These are phyloP conservation scores for Melinaea menophilus DNA, from an alignment of 2,888 invertebrate genomes.

Conservation along the genomic window DNA sequence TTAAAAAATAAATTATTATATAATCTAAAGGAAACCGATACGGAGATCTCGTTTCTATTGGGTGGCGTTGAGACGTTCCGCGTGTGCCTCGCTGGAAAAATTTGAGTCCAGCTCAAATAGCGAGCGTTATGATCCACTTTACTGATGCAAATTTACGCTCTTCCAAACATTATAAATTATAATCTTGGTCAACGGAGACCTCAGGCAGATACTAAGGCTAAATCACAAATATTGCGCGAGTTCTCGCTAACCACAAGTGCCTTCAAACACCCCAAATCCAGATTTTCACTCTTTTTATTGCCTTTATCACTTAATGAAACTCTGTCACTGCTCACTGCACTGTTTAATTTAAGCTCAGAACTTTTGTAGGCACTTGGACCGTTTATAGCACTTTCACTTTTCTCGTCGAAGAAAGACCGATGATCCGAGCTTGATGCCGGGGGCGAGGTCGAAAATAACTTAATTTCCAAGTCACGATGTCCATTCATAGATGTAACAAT, in stretches of 20 bases:
- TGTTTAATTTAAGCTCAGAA: slow-evolving; percentile 63
- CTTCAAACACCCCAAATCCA: slow-evolving; percentile 59
- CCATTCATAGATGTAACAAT: slow-evolving; percentile 88
- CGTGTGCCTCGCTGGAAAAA: slow-evolving; percentile 69
- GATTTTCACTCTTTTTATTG: slow-evolving; percentile 60
- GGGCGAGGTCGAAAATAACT: slow-evolving; percentile 83
- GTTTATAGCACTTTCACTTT: slow-evolving; percentile 73
- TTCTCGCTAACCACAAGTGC: slow-evolving; percentile 52
- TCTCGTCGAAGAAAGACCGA: slow-evolving; percentile 71
- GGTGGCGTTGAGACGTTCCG: slow-evolving; percentile 67
- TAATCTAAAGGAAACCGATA: slow-evolving; percentile 77
- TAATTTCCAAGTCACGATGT: slow-evolving; percentile 87
- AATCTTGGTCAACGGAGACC: slow-evolving; percentile 51
- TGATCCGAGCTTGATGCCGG: slow-evolving; percentile 67
- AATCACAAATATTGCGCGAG: slow-evolving; percentile 73
- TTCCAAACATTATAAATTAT: slow-evolving; percentile 48
- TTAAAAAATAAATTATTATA: slow-evolving; percentile 76
- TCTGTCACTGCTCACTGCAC: slow-evolving; percentile 66
- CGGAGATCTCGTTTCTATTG: slow-evolving; percentile 73
- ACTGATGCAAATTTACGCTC: slow-evolving; percentile 51
- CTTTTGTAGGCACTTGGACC: slow-evolving; percentile 57
- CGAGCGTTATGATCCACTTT: slow-evolving; percentile 62
- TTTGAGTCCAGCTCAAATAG: slow-evolving; percentile 77
- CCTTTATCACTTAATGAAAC: slow-evolving; percentile 57
- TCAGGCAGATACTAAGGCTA: slow-evolving; percentile 76